These are phyloP conservation scores for Galleria mellonella DNA, from an alignment of 1,140 invertebrate species.

Conservation along the genomic window DNA sequence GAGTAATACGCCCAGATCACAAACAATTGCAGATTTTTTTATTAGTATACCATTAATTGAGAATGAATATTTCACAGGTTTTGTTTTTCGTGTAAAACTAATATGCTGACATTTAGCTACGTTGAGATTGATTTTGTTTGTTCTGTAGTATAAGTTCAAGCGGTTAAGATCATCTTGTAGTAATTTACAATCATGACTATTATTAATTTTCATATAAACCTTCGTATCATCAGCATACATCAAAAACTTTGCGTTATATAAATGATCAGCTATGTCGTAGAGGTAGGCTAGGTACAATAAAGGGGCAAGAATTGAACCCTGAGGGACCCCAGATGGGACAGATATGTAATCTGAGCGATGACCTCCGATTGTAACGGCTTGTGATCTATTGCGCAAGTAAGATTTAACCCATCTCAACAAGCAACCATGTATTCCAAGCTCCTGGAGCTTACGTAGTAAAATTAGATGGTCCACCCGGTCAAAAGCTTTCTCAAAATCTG, in stretches of 20 bases:
- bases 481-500: constrained; percentile 20
- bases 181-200: too few species aligned
- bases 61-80: too few species aligned
- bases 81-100: too few species aligned
- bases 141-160: too few species aligned
- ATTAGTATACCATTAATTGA: too few species aligned
- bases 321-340: constrained; percentile 22
- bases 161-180: too few species aligned
- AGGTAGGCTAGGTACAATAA: not conserved
- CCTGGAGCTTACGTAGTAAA: constrained; percentile 11
- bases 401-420: constrained; percentile 13
- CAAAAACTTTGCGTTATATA: not conserved
- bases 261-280: not conserved
- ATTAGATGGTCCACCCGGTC: constrained; percentile 22
- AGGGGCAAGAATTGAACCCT: constrained; percentile 17
- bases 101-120: too few species aligned
- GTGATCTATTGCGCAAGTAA: constrained; percentile 11
- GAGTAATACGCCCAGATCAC: too few species aligned
- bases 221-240: not conserved
- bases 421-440: constrained; percentile 15
- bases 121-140: too few species aligned
- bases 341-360: constrained; percentile 7
- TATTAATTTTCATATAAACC: too few species aligned
- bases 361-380: constrained; percentile 11
- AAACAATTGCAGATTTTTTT: too few species aligned